Evolutionary conservation across 2,888 invertebrate genomes (phyloP), one percentile per base, ranked within the genome.

Genomic region (Agelastica alni): DNA sequence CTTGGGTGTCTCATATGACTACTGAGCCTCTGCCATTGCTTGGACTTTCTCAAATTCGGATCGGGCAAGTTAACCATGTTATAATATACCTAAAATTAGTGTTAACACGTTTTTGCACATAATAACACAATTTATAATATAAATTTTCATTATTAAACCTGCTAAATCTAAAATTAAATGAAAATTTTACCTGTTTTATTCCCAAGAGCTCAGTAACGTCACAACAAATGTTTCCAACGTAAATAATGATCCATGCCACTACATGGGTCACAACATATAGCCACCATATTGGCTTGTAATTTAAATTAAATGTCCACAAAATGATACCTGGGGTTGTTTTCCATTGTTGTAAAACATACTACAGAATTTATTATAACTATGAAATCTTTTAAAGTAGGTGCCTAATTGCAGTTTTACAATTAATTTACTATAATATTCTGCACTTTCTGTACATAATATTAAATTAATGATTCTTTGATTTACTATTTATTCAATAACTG

Each of bases 1-100:
- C 85, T 85, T 1, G 85, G 85, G 76, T 85, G 85, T 34, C 85
- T 79, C 70, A 85, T 80, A 61, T 85, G 84, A 0, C 74, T 65
- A 58, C 81, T 81, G 17, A 84, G 76, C 59, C 79, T 75, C 42
- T 78, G 77, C 43, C 84, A 68, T 53, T 81, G 80, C 10, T 60
- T 64, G 0, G 84, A 83, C 70, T 85, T 85, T 56, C 79, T 78
- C 1, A 70, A 63, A 55, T 80, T 75, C 0, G 85, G 83, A 30
- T 77, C 76, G 5, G 79, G 78, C 55, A 80, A 76, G 12, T 77
- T 76, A 37, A 79, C 78, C 13, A 84, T 64, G 61, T 79, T 79
- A 56, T 84, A 85, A 68, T 82, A 84, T 4, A 83, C 77, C 78
- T 79, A 53, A 20, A 67, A 63, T n/a, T n/a, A n/a, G n/a, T n/a